Evolutionary conservation across 2,113 vertebrate species (phyloP).

Genomic region (Kobus ellipsiprymnus): DNA sequence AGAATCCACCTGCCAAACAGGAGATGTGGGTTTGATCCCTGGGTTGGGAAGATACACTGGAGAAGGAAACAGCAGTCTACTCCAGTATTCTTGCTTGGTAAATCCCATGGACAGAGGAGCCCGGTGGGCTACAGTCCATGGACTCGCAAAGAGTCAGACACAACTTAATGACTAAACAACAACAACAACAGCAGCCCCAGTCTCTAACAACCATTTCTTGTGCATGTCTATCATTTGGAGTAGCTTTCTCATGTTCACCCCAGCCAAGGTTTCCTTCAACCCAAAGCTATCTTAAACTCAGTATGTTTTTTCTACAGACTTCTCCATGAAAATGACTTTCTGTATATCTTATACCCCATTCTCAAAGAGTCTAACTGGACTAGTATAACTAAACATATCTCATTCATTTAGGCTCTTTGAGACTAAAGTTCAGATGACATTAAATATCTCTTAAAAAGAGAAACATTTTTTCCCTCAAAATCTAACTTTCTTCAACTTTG

Average conservation of each 20-base stretch:
- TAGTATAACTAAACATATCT: not conserved
- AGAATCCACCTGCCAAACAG: not conserved
- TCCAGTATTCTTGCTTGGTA: not conserved
- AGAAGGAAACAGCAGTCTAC: not conserved
- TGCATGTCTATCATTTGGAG: not conserved
- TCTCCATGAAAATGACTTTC: not conserved
- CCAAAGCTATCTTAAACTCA: not conserved
- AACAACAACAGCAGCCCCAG: not conserved
- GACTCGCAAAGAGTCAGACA: not conserved
- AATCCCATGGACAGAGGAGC: not conserved
- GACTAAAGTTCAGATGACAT: not conserved
- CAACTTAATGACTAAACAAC: not conserved
- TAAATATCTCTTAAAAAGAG: not conserved
- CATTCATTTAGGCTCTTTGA: not conserved
- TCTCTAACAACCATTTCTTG: not conserved
- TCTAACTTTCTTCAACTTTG: not conserved
- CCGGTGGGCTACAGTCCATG: not conserved
- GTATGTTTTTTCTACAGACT: not conserved
- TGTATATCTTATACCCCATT: not conserved
- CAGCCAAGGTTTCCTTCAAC: not conserved
- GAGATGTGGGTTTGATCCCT: not conserved
- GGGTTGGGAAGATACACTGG: not conserved
- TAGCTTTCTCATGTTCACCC: not conserved
- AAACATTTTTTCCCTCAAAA: not conserved
- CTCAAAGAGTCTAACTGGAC: not conserved